Evolutionary conservation across 2,113 vertebrate genomes (phyloP), one percentile per base, ranked within the genome.

Genomic region (Pomatostomus ruficeps): DNA sequence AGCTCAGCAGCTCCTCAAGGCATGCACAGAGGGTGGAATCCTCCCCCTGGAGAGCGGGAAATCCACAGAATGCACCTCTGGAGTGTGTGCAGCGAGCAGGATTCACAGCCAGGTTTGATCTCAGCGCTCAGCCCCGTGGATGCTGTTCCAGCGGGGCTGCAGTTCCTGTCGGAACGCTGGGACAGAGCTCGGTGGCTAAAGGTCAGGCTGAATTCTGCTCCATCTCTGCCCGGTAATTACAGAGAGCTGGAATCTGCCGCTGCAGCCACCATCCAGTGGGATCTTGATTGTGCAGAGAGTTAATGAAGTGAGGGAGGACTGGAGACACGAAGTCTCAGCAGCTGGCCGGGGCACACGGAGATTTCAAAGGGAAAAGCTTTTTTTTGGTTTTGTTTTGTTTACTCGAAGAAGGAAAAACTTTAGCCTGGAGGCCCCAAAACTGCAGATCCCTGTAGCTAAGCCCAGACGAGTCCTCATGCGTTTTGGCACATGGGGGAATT

Each of bases 311-410:
- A 91, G 89, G 91, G 92, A 94, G 89, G 80, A 58, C 70, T 93
- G 96, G 96, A 95, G 92, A 97, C 96, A 94, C 70, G 45, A 90
- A 88, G 95, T 96, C 96, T 97, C 95, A 80, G 92, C 88, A 96
- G 96, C 96, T 94, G 94, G 94, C 82, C 0, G 31, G 88, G 92
- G 94, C 90, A 93, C 88, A 85, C 68, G 5, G 4, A 29, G 74
- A 83, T 96, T 97, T 97, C 95, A 96, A 95, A 96, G 90, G 90
- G 42, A 80, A 92, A 93, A 88, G 73, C 86, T 82, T 90, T 92
- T 88, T 93, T 89, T n/a, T n/a, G n/a, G 43, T 84, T 94, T 95
- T 94, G 40, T 93, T 97, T 90, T 95, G 90, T 94, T 97, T 95
- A 94, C 49, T 89, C 57, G 68, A 26, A 42, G 49, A 71, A 81